Percentiles rank a stretch among this genome's conserved stretches.
Evolutionary conservation across 2,888 invertebrate genomes (phyloP).

Genomic region (Heliothis peltigera): DNA sequence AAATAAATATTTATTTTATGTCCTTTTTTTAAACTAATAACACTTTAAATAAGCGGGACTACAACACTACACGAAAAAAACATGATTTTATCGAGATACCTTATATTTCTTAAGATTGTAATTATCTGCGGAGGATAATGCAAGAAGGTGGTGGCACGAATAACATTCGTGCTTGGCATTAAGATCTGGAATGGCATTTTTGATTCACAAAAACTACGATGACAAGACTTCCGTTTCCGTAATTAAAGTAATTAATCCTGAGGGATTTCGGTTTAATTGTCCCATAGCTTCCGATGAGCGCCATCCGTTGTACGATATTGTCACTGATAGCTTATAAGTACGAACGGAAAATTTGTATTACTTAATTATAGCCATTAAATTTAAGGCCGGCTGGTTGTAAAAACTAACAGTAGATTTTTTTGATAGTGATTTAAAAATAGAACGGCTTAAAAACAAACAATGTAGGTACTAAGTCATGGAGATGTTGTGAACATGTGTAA

Average conservation of each 20-base stretch:
- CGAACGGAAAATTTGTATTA: conserved; percentile 15
- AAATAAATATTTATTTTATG: conserved; percentile 19
- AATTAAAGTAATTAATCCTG: conserved; percentile 86
- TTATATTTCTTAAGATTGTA: conserved; percentile 30
- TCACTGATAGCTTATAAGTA: conserved; percentile 39
- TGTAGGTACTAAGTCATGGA: conserved; percentile 59
- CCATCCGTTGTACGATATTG: conserved; percentile 70
- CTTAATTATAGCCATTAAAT: conserved; percentile 22
- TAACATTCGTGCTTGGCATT: conserved; percentile 73
- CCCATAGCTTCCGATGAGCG: conserved; percentile 78
- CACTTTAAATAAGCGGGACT: conserved; percentile 28
- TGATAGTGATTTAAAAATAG: neutral
- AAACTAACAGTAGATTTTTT: conserved; percentile 7
- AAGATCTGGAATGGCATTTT: conserved; percentile 75
- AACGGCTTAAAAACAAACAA: conserved; percentile 18
- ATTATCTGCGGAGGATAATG: conserved; percentile 53
- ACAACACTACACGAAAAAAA: conserved; percentile 30
- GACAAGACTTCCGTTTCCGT: conserved; percentile 85
- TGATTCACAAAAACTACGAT: conserved; percentile 70
- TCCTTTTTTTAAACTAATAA: conserved; percentile 20
- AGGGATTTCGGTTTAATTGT: conserved; percentile 86
- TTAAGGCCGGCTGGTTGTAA: neutral
- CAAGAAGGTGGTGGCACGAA: conserved; percentile 62
- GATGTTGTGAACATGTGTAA: conserved; percentile 59
- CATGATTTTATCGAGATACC: conserved; percentile 15